Percentiles rank a stretch among this genome's conserved stretches.
Conservation (phyloP, 2,797 vertebrate genomes). For the Dryobates pubescens region DNA sequence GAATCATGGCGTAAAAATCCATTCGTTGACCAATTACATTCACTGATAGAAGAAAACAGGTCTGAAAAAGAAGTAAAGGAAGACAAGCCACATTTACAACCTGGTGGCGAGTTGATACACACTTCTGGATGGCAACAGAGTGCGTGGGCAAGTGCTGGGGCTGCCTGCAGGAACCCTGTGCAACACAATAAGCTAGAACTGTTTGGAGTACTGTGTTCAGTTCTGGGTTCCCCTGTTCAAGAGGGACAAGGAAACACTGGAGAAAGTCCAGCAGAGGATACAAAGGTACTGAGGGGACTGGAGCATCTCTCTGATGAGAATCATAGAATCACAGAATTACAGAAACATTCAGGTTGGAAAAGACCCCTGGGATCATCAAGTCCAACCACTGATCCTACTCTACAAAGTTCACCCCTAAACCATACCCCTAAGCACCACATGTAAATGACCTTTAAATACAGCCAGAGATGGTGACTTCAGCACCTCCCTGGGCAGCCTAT, state of each 20-base stretch:
- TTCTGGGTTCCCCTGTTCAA: background rate
- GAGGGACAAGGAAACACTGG: background rate
- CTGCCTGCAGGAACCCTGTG: background rate
- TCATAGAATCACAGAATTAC: no score
- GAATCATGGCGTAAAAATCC: constrained; percentile 98
- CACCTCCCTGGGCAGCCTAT: no score
- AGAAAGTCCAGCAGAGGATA: background rate
- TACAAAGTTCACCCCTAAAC: no score
- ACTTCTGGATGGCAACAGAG: background rate
- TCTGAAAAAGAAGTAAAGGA: constrained; percentile 76
- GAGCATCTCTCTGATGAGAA: background rate
- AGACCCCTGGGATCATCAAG: no score
- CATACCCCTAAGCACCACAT: no score
- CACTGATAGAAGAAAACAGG: constrained; percentile 93
- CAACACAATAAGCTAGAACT: background rate
- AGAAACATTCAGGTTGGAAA: no score
- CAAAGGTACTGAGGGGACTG: background rate
- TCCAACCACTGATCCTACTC: no score
- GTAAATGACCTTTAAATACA: no score
- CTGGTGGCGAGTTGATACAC: background rate
- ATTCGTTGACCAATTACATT: constrained; percentile 97
- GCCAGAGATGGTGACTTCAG: no score
- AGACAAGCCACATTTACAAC: background rate
- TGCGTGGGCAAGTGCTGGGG: accelerated
- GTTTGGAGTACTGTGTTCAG: background rate